Evolutionary conservation across 2,113 vertebrate species (phyloP).

Genomic region (Mormyrus iriodes): DNA sequence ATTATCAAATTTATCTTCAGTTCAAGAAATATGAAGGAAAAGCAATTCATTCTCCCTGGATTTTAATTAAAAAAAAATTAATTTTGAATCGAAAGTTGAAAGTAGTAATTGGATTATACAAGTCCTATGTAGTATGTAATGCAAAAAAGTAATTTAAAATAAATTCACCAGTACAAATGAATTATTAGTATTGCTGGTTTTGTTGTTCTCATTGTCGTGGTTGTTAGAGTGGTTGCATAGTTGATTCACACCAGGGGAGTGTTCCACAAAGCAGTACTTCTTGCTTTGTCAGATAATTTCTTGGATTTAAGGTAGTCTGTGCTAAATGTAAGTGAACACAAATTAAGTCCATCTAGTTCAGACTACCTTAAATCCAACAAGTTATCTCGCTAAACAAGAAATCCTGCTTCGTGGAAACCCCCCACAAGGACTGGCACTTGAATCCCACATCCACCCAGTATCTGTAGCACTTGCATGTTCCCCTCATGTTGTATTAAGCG

Average conservation of each 20-base stretch:
- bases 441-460: neutral
- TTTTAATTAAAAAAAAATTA: neutral
- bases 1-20: neutral
- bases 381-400: neutral
- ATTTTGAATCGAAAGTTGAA: neutral
- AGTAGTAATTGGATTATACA: neutral
- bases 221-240: neutral
- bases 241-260: neutral
- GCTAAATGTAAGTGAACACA: neutral
- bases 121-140: neutral
- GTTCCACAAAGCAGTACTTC: too few species aligned
- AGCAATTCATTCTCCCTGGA: neutral
- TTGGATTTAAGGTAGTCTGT: neutral
- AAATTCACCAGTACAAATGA: neutral
- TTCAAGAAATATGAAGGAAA: neutral
- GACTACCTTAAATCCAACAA: neutral
- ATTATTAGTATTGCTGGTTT: neutral
- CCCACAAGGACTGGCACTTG: neutral
- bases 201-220: neutral
- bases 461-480: neutral
- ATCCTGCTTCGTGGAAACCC: neutral
- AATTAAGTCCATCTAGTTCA: neutral
- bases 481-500: neutral
- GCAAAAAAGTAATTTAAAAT: neutral
- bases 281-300: neutral